A percentile compares a stretch with the other conserved stretches of the same genome.
Conservation (phyloP, 2,888 invertebrate species). For the Patella pellucida region DNA sequence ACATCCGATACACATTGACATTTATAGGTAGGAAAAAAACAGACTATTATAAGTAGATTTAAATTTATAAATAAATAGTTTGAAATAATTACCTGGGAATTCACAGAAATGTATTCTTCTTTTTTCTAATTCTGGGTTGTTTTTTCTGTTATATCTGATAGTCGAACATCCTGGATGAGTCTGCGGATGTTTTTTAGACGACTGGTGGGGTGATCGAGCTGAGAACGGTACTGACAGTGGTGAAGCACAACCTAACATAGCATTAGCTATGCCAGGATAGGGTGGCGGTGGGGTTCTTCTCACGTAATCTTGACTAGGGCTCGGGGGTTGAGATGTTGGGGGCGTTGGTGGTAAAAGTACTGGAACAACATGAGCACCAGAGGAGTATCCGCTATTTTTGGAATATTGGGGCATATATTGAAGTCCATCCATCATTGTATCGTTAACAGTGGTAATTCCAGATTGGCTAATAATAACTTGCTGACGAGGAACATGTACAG, state of each 20-base stretch:
- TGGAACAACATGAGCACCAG: slow-evolving; percentile 3
- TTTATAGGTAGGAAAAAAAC: too few species aligned
- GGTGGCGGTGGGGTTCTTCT: slow-evolving; percentile 62
- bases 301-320: slow-evolving; percentile 53
- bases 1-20: neutral
- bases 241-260: slow-evolving; percentile 24
- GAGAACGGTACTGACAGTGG: slow-evolving; percentile 33
- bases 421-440: slow-evolving; percentile 20
- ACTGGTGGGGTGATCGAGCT: slow-evolving; percentile 30
- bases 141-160: slow-evolving; percentile 89
- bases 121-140: slow-evolving; percentile 97
- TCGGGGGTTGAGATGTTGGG: slow-evolving; percentile 62
- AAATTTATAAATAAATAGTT: too few species aligned
- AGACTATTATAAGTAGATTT: too few species aligned
- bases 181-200: slow-evolving; percentile 47
- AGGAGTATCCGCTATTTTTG: slow-evolving; percentile 2
- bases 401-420: slow-evolving; percentile 4
- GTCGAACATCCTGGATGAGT: slow-evolving; percentile 71
- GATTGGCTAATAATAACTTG: slow-evolving; percentile 40
- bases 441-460: slow-evolving; percentile 38
- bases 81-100: slow-evolving; percentile 77
- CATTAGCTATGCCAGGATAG: slow-evolving; percentile 51
- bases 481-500: slow-evolving; percentile 49
- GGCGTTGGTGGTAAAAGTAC: slow-evolving; percentile 55
- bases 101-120: slow-evolving; percentile 96